Percentiles rank a stretch among this genome's conserved stretches.
These are phyloP conservation scores for Temnothorax curvispinosus DNA, from an alignment of 1,140 invertebrate species.

Conservation along the genomic window DNA sequence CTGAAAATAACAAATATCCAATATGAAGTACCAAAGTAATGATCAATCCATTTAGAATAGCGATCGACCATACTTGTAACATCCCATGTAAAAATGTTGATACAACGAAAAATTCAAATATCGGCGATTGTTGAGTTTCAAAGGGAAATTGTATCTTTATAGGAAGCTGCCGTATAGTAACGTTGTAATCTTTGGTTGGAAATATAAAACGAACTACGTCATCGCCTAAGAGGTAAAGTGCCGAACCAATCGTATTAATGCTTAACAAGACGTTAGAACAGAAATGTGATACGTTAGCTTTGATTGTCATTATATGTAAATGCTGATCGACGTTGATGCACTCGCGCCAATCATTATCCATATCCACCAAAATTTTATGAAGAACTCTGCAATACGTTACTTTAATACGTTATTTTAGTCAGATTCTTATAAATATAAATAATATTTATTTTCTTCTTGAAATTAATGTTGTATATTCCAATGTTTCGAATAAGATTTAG, in stretches of 20 bases:
- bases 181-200: background rate
- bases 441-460: too few relatives aligned
- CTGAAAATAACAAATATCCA: background rate
- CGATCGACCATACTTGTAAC: background rate
- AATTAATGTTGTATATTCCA: too few relatives aligned
- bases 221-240: background rate
- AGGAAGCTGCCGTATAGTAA: background rate
- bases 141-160: constrained; percentile 26
- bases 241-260: background rate
- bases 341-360: constrained; percentile 34
- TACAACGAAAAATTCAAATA: background rate
- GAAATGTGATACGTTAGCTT: constrained; percentile 23
- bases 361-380: background rate
- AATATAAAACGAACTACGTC: background rate
- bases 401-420: too few relatives aligned
- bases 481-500: too few relatives aligned
- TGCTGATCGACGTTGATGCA: background rate
- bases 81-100: background rate
- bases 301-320: constrained; percentile 18
- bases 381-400: constrained; percentile 13
- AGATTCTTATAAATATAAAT: too few relatives aligned
- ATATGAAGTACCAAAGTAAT: constrained; percentile 16
- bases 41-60: background rate
- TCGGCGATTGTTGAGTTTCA: constrained; percentile 28
- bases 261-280: background rate